Conservation (phyloP, 2,888 invertebrate species). For the Agriotes lineatus region DNA sequence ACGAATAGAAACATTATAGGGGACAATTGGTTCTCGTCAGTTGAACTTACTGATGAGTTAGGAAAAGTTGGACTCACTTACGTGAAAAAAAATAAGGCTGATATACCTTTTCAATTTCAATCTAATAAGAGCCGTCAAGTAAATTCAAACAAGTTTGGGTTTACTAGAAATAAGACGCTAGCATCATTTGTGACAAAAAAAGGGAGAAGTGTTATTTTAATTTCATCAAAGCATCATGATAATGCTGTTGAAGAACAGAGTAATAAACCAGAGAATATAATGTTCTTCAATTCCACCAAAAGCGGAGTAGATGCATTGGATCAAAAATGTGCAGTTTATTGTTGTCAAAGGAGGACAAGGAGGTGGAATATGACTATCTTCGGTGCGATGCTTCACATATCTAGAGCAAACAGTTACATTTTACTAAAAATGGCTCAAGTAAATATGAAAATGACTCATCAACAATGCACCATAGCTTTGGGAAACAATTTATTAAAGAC, state of each 20-base stretch:
- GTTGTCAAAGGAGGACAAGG: background rate
- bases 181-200: constrained; percentile 48
- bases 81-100: constrained; percentile 43
- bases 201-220: constrained; percentile 47
- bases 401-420: background rate
- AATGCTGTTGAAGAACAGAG: constrained; percentile 31
- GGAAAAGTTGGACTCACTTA: constrained; percentile 37
- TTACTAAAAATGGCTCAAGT: background rate
- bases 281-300: constrained; percentile 49
- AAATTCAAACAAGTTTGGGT: constrained; percentile 45
- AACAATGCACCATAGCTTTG: no score
- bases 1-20: constrained; percentile 3
- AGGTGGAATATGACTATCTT: constrained; percentile 17
- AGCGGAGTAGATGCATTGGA: constrained; percentile 46
- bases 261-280: constrained; percentile 47
- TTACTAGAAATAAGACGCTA: constrained; percentile 47
- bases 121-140: constrained; percentile 25
- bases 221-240: constrained; percentile 49
- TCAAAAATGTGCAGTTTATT: constrained; percentile 13
- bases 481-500: no score
- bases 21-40: constrained; percentile 9
- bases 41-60: constrained; percentile 1
- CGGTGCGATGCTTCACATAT: background rate
- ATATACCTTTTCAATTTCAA: constrained; percentile 49
- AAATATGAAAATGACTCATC: no score